A percentile compares a stretch with the other conserved stretches of the same genome.
phyloP scores from a whole-genome alignment of 2,797 vertebrate species.

The Eremophila alpestris region DNA sequence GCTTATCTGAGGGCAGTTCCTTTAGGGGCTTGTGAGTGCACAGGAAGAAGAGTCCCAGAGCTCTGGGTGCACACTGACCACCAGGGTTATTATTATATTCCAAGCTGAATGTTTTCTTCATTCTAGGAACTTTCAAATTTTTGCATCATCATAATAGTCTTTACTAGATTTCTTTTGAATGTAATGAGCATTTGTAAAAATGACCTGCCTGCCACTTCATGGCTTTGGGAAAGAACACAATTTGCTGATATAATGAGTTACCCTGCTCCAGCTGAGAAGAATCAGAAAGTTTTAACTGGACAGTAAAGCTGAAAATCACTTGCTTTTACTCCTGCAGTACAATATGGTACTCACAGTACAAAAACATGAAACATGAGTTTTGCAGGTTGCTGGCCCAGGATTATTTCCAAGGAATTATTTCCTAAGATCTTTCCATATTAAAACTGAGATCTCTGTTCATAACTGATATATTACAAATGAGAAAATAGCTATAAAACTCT shows the following conservation, averaged over 20 bases:
- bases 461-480: neutral
- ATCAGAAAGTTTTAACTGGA: neutral
- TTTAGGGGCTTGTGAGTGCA: neutral
- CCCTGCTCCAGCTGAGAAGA: neutral
- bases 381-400: neutral
- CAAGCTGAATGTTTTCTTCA: neutral
- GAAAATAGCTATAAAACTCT: conserved; percentile 12
- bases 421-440: neutral
- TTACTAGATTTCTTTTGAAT: neutral
- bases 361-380: conserved; percentile 5
- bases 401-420: neutral
- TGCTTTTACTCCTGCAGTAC: neutral
- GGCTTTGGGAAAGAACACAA: neutral
- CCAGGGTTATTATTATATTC: neutral
- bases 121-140: neutral
- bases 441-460: conserved; percentile 3
- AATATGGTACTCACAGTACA: neutral
- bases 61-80: neutral
- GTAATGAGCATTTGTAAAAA: neutral
- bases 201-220: neutral
- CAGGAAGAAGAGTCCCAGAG: neutral
- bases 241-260: neutral
- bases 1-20: neutral
- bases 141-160: neutral
- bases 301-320: conserved; percentile 2